These are phyloP conservation scores for Stichodactyla mertensii DNA, from an alignment of 64 coral and sea anemone genomes.

Conservation along the genomic window DNA sequence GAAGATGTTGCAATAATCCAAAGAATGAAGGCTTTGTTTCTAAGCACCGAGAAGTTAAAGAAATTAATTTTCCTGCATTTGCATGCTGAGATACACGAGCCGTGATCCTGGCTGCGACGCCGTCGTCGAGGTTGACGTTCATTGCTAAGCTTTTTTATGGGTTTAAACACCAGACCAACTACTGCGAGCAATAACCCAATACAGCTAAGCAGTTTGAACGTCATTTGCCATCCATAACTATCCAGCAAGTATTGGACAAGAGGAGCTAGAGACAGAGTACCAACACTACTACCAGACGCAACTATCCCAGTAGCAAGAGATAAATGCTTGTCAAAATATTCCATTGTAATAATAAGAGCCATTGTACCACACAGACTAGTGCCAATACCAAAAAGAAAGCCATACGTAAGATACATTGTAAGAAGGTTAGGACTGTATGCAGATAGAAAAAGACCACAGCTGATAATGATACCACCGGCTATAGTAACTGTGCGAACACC, in stretches of 20 bases:
- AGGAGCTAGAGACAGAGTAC: slow-evolving; percentile 63
- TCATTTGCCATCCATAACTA: slow-evolving; percentile 48
- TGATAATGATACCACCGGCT: slow-evolving; percentile 77
- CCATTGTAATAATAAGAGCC: slow-evolving; percentile 68
- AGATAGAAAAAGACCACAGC: slow-evolving; percentile 67
- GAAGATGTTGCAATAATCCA: slow-evolving; percentile 66
- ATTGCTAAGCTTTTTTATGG: slow-evolving; percentile 9
- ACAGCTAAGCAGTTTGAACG: slow-evolving; percentile 43
- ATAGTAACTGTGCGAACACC: slow-evolving; percentile 65
- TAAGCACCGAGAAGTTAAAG: slow-evolving; percentile 70
- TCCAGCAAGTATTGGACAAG: slow-evolving; percentile 56
- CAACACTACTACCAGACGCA: slow-evolving; percentile 75
- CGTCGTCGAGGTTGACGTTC: not conserved
- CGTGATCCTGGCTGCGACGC: not conserved
- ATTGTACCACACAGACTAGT: slow-evolving; percentile 84
- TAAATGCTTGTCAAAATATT: slow-evolving; percentile 85
- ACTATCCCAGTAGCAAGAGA: slow-evolving; percentile 81
- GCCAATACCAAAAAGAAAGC: slow-evolving; percentile 64
- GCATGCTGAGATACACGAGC: slow-evolving; percentile 2
- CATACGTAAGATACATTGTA: slow-evolving; percentile 74
- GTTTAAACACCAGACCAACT: slow-evolving; percentile 56
- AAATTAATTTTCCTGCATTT: not conserved
- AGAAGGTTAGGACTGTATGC: slow-evolving; percentile 48
- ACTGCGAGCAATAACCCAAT: slow-evolving; percentile 48
- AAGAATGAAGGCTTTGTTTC: slow-evolving; percentile 70